phyloP scores from a whole-genome alignment of 2,797 vertebrate species.

The Adelosebastes latens region DNA sequence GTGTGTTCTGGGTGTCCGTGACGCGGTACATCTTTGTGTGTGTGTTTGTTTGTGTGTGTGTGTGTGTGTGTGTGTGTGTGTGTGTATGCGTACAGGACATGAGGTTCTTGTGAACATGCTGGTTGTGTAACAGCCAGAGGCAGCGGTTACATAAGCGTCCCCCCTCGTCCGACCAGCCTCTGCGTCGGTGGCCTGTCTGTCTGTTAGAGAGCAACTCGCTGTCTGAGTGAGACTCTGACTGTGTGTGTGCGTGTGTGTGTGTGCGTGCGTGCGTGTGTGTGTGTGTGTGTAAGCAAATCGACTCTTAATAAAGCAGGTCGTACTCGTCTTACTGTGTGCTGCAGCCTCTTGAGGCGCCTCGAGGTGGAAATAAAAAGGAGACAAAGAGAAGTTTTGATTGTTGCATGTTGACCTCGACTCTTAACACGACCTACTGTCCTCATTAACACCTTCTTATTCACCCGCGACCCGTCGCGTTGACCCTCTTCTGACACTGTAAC shows the following conservation, averaged over 20 bases:
- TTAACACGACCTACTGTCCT: conserved; percentile 11
- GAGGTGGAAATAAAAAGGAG: background rate
- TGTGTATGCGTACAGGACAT: conserved; percentile 10
- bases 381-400: background rate
- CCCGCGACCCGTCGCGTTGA: background rate
- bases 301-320: background rate
- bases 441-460: background rate
- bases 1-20: conserved; percentile 1
- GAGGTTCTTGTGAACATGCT: conserved; percentile 64
- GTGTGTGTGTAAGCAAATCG: background rate
- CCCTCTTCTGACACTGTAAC: background rate
- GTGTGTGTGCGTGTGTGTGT: conserved; percentile 4
- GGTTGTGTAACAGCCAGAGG: conserved; percentile 78
- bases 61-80: background rate
- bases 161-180: conserved; percentile 52
- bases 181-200: conserved; percentile 52
- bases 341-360: background rate
- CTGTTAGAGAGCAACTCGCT: conserved; percentile 41
- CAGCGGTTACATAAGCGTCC: conserved; percentile 72
- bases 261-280: background rate
- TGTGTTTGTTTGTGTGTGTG: background rate
- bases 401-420: background rate
- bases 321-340: background rate
- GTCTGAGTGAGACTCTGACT: conserved; percentile 5
- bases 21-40: background rate